Conservation (phyloP, 2,113 vertebrate species). For the Hippocampus barbouri region DNA sequence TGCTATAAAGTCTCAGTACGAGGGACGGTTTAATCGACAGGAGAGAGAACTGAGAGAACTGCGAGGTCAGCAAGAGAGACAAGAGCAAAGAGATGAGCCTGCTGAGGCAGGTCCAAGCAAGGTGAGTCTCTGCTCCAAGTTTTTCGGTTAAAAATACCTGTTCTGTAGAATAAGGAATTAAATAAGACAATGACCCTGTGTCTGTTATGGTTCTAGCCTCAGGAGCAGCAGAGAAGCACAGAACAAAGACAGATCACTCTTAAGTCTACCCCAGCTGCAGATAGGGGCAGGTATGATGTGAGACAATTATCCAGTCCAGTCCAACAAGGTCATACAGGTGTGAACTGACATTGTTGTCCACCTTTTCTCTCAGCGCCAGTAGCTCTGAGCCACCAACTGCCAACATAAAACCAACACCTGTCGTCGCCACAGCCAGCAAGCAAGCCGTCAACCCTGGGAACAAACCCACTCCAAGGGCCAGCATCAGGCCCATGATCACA, state of each 20-base stretch:
- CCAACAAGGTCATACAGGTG: not conserved
- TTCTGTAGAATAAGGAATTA: not conserved
- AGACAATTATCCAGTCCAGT: not conserved
- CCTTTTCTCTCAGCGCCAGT: slow-evolving; percentile 74
- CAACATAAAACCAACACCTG: slow-evolving; percentile 97
- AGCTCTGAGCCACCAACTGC: slow-evolving; percentile 93
- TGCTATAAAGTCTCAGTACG: slow-evolving; percentile 91
- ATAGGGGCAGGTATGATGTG: slow-evolving; percentile 86
- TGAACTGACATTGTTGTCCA: not conserved
- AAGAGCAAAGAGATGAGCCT: slow-evolving; percentile 91
- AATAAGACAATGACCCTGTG: not conserved
- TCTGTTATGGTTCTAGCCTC: slow-evolving; percentile 68
- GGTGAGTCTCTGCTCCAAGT: slow-evolving; percentile 59
- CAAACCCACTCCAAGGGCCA: slow-evolving; percentile 92
- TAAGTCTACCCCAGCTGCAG: slow-evolving; percentile 86
- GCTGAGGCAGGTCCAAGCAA: slow-evolving; percentile 84
- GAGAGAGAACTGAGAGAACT: slow-evolving; percentile 85
- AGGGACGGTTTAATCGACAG: slow-evolving; percentile 88
- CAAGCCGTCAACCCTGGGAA: slow-evolving; percentile 88
- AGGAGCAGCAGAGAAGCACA: slow-evolving; percentile 85
- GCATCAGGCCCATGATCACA: slow-evolving; percentile 97
- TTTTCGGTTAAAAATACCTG: not conserved
- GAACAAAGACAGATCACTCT: slow-evolving; percentile 85
- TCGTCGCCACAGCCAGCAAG: slow-evolving; percentile 90
- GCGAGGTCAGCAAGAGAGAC: slow-evolving; percentile 90